These are phyloP conservation scores for Tipula confusa DNA, from an alignment of 2,888 invertebrate species.

Conservation along the genomic window DNA sequence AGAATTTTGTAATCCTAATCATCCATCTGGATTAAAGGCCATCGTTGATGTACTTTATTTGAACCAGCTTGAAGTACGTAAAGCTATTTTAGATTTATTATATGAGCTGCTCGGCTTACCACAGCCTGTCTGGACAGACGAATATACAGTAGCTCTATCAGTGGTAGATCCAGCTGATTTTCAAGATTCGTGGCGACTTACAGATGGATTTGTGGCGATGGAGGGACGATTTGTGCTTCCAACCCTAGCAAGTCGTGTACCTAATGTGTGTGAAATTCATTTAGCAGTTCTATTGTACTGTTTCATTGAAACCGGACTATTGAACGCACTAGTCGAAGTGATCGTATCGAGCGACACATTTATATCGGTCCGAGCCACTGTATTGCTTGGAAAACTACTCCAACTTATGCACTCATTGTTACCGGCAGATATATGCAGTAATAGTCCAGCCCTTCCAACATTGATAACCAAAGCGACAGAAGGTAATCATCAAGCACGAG, in stretches of 20 bases:
- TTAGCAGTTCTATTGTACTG: slow-evolving; percentile 81
- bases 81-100: slow-evolving; percentile 85
- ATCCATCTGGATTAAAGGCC: slow-evolving; percentile 69
- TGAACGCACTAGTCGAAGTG: slow-evolving; percentile 87
- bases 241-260: slow-evolving; percentile 76
- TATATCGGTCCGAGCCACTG: slow-evolving; percentile 86
- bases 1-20: slow-evolving; percentile 77
- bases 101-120: slow-evolving; percentile 85
- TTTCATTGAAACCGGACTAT: slow-evolving; percentile 79
- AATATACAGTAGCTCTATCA: slow-evolving; percentile 80
- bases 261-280: slow-evolving; percentile 89
- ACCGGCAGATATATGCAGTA: slow-evolving; percentile 80
- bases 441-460: slow-evolving; percentile 77
- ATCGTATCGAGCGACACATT: slow-evolving; percentile 84
- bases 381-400: slow-evolving; percentile 80
- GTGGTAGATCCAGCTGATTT: slow-evolving; percentile 84
- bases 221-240: slow-evolving; percentile 85
- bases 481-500: slow-evolving; percentile 74
- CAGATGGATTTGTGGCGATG: slow-evolving; percentile 91
- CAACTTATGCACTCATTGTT: slow-evolving; percentile 80
- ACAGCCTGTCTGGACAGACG: slow-evolving; percentile 89
- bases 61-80: slow-evolving; percentile 83
- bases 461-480: slow-evolving; percentile 73
- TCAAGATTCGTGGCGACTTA: slow-evolving; percentile 80
- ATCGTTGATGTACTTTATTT: slow-evolving; percentile 77